Percentiles rank a stretch among this genome's conserved stretches.
Evolutionary conservation across 2,888 invertebrate species (phyloP).

Genomic region (Cerastis rubricosa): DNA sequence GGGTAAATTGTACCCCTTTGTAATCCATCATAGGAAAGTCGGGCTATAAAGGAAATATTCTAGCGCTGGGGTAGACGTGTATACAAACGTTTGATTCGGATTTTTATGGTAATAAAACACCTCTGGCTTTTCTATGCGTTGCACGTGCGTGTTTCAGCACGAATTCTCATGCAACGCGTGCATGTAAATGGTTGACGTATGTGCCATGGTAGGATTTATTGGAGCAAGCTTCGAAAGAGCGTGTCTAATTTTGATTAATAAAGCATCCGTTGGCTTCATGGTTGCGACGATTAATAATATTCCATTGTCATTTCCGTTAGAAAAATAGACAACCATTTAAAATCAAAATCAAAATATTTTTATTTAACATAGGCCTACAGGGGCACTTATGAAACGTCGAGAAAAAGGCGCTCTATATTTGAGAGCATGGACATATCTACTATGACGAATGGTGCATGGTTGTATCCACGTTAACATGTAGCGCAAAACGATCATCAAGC

Average conservation of each 20-base stretch:
- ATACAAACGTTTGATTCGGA: conserved; percentile 1
- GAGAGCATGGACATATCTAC: too few relatives aligned
- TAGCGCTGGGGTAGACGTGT: not conserved
- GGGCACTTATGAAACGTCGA: too few relatives aligned
- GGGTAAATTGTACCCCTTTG: conserved; percentile 28
- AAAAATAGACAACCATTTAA: not conserved
- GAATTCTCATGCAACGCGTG: not conserved
- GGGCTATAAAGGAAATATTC: conserved; percentile 11
- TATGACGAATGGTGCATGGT: not conserved
- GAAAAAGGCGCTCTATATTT: too few relatives aligned
- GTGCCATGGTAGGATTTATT: too few relatives aligned
- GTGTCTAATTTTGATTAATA: not conserved
- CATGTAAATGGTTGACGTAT: conserved; percentile 8
- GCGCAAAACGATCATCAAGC: not conserved
- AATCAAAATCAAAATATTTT: too few relatives aligned
- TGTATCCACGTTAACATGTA: not conserved
- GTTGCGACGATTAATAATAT: not conserved
- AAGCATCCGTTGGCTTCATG: not conserved
- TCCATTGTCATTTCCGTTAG: not conserved
- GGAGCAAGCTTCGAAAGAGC: not conserved
- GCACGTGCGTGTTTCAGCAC: not conserved
- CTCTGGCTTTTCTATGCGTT: not conserved
- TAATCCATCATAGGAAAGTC: conserved; percentile 41
- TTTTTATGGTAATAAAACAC: conserved; percentile 3
- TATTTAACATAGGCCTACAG: too few relatives aligned